Percentiles rank a stretch among this genome's conserved stretches.
Conservation (phyloP, 2,113 vertebrate species). For the Verasper variegatus region DNA sequence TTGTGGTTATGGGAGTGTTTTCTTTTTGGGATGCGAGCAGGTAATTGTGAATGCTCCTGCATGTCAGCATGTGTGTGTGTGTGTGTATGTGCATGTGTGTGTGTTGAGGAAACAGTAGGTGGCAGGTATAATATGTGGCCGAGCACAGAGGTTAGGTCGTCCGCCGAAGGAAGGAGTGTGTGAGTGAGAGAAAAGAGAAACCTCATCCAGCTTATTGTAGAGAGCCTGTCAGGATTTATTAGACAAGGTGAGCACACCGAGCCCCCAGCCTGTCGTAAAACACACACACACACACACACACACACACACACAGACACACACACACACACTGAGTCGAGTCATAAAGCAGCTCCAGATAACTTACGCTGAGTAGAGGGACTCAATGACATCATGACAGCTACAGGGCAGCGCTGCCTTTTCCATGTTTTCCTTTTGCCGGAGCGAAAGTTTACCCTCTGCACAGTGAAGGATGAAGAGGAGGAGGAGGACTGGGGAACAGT, state of each 20-base stretch:
- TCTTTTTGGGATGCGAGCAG: too few relatives aligned
- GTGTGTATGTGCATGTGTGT: constrained; percentile 37
- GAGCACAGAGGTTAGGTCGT: constrained; percentile 46
- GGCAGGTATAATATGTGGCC: constrained; percentile 64
- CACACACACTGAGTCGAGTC: constrained; percentile 40
- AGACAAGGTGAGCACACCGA: constrained; percentile 48
- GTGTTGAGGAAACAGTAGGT: constrained; percentile 64
- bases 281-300: constrained; percentile 51
- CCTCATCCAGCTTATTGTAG: constrained; percentile 67
- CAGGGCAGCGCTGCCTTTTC: constrained; percentile 54
- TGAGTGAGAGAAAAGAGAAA: constrained; percentile 67
- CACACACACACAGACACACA: constrained; percentile 15
- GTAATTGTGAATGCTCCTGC: too few relatives aligned
- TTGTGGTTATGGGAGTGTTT: too few relatives aligned
- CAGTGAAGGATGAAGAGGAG: neutral
- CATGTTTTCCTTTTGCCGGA: constrained; percentile 61
- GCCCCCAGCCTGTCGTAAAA: constrained; percentile 55
- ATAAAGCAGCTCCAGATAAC: constrained; percentile 70
- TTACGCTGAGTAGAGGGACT: constrained; percentile 60
- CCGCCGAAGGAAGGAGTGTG: constrained; percentile 18
- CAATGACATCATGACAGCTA: constrained; percentile 75
- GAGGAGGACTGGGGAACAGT: neutral
- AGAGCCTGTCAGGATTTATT: constrained; percentile 74
- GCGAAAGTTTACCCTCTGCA: constrained; percentile 52
- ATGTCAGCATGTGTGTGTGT: too few relatives aligned